Percentiles rank a stretch among this genome's conserved stretches.
These are phyloP conservation scores for Tarsius wallacei DNA, from an alignment of 2,797 vertebrate species.

Conservation along the genomic window DNA sequence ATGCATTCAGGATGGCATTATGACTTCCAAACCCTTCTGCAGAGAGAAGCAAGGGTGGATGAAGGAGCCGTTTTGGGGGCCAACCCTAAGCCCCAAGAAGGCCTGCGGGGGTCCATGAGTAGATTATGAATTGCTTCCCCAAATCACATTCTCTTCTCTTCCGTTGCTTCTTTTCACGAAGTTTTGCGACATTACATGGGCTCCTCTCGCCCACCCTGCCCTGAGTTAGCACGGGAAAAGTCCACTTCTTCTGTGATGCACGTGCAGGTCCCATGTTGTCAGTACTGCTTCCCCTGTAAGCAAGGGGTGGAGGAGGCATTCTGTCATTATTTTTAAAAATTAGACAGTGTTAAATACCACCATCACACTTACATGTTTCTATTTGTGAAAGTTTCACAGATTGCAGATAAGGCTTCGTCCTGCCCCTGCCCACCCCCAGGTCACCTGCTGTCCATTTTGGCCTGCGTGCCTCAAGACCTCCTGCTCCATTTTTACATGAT, in stretches of 20 bases:
- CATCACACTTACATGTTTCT: background rate
- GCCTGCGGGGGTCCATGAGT: background rate
- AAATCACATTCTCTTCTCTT: background rate
- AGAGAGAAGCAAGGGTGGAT: background rate
- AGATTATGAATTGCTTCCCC: background rate
- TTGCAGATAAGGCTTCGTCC: background rate
- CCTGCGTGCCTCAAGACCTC: background rate
- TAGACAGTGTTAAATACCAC: background rate
- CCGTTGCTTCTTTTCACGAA: background rate
- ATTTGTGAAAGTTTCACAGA: background rate
- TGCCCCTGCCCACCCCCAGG: background rate
- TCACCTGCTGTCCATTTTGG: background rate
- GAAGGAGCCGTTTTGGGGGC: background rate
- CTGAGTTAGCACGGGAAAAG: accelerated
- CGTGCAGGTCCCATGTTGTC: accelerated
- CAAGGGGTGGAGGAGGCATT: background rate
- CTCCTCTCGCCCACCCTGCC: background rate
- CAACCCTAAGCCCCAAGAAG: background rate
- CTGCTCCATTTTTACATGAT: background rate
- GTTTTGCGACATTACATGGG: background rate
- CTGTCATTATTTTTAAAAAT: background rate
- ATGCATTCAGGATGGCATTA: background rate
- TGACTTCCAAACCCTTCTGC: background rate
- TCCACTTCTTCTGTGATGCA: background rate
- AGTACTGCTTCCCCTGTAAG: background rate